phyloP scores from a whole-genome alignment of 2,888 invertebrate genomes.

The Drosophila nr. fundita region DNA sequence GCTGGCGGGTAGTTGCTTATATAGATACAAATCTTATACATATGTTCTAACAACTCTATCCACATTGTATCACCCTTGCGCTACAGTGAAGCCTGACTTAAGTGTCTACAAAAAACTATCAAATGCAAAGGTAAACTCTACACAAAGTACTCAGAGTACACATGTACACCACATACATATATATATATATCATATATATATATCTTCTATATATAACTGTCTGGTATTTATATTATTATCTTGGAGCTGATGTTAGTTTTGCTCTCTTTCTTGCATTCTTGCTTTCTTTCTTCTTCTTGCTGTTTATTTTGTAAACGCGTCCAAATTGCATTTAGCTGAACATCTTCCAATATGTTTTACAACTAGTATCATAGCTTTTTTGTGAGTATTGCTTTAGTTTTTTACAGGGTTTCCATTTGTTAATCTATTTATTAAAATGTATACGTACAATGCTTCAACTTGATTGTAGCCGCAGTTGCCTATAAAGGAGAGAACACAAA shows the following conservation, averaged over 20 bases:
- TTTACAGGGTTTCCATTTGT: slow-evolving; percentile 72
- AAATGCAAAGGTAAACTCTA: slow-evolving; percentile 65
- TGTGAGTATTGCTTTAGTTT: slow-evolving; percentile 83
- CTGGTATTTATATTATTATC: slow-evolving; percentile 25
- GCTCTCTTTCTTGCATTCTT: not conserved
- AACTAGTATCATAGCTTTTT: slow-evolving; percentile 84
- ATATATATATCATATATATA: slow-evolving; percentile 9
- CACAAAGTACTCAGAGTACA: slow-evolving; percentile 38
- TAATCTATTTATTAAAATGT: slow-evolving; percentile 35
- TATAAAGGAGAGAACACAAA: slow-evolving; percentile 9
- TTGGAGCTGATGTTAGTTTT: slow-evolving; percentile 15
- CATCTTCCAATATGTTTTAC: slow-evolving; percentile 55
- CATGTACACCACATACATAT: slow-evolving; percentile 3
- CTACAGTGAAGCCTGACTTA: slow-evolving; percentile 78
- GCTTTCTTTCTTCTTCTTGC: slow-evolving; percentile 6
- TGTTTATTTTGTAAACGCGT: slow-evolving; percentile 66
- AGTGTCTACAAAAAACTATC: slow-evolving; percentile 57
- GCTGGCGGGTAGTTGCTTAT: slow-evolving; percentile 83
- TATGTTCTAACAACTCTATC: slow-evolving; percentile 49
- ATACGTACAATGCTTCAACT: slow-evolving; percentile 44
- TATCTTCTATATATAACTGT: slow-evolving; percentile 24
- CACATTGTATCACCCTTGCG: slow-evolving; percentile 75
- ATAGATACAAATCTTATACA: slow-evolving; percentile 60
- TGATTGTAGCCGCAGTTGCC: slow-evolving; percentile 57
- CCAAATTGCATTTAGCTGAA: slow-evolving; percentile 41